These are phyloP conservation scores for Zaprionus lachaisei DNA, from an alignment of 1,140 invertebrate genomes.

Conservation along the genomic window DNA sequence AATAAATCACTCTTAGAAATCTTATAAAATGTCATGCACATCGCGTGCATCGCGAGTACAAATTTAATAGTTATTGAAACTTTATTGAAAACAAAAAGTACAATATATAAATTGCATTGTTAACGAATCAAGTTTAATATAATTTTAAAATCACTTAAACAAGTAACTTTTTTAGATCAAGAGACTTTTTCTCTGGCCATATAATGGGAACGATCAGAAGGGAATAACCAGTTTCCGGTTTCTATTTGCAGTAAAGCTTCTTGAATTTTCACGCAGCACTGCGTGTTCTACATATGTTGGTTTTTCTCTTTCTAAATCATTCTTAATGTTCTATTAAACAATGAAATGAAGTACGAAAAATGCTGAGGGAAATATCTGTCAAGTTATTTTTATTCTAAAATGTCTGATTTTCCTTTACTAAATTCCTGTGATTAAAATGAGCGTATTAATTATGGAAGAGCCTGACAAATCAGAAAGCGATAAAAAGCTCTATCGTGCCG, in stretches of 20 bases:
- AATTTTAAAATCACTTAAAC: constrained; percentile 83
- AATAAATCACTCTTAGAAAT: too few relatives aligned
- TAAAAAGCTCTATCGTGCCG: constrained; percentile 44
- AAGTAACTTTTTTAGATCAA: constrained; percentile 66
- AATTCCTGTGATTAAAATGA: constrained; percentile 12
- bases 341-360: constrained; percentile 62
- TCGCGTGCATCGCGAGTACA: too few relatives aligned
- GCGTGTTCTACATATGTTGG: too few relatives aligned
- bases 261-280: too few relatives aligned
- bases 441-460: constrained; percentile 14
- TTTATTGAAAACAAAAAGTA: constrained; percentile 18
- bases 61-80: too few relatives aligned
- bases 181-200: constrained; percentile 86
- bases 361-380: constrained; percentile 65
- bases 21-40: too few relatives aligned
- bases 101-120: constrained; percentile 51
- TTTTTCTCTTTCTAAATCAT: too few relatives aligned
- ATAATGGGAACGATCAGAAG: too few relatives aligned
- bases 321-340: constrained; percentile 67
- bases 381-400: constrained; percentile 59
- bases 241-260: too few relatives aligned
- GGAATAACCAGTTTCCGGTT: too few relatives aligned
- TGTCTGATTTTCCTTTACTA: constrained; percentile 46
- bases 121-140: too few relatives aligned
- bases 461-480: constrained; percentile 65